These are phyloP conservation scores for Peromyscus attwateri DNA, from an alignment of 2,797 vertebrate species.

Conservation along the genomic window DNA sequence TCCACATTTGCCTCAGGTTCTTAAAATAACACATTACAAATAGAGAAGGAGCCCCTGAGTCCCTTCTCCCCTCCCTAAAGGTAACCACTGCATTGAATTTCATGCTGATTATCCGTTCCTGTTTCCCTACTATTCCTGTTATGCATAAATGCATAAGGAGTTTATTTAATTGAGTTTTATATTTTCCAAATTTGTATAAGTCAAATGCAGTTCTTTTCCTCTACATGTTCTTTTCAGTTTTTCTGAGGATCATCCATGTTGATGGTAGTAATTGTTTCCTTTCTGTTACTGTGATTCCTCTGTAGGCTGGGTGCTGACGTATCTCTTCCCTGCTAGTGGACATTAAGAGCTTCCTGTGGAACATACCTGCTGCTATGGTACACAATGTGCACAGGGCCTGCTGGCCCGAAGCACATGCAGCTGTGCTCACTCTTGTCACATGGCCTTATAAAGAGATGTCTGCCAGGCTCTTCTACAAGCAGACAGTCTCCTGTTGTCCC, in stretches of 20 bases:
- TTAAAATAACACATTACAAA: conserved; percentile 61
- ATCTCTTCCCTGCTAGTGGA: background rate
- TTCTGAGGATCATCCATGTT: background rate
- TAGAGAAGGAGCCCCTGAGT: background rate
- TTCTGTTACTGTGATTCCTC: background rate
- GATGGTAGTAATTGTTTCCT: background rate
- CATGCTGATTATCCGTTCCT: conserved; percentile 44
- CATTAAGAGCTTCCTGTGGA: conserved; percentile 24
- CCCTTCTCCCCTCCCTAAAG: background rate
- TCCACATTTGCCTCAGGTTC: conserved; percentile 70
- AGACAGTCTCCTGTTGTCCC: background rate
- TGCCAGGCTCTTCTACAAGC: background rate
- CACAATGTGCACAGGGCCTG: background rate
- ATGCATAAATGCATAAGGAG: conserved; percentile 14
- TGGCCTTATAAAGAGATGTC: background rate
- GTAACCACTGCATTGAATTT: conserved; percentile 21
- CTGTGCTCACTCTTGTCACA: background rate
- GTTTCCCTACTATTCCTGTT: conserved; percentile 36
- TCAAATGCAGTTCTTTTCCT: background rate
- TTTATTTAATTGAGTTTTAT: conserved; percentile 46
- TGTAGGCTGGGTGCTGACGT: background rate
- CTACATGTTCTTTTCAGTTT: conserved; percentile 31
- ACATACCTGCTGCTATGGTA: background rate
- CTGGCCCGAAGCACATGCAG: background rate
- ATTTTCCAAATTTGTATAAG: conserved; percentile 57